Conservation (phyloP, 2,113 vertebrate species). For the Macquaria australasica region DNA sequence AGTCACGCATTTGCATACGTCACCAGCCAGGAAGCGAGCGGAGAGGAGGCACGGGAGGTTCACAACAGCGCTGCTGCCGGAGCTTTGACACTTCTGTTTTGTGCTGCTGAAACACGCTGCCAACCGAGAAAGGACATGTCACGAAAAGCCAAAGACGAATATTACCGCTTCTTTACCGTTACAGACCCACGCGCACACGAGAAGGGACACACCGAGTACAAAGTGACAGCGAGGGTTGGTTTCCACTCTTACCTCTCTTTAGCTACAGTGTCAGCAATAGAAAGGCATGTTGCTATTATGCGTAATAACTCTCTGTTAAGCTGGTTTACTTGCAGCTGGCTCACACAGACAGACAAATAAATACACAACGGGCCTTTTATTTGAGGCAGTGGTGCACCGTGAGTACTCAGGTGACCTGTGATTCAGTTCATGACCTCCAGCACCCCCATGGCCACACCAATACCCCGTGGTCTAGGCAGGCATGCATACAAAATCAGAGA, state of each 20-base stretch:
- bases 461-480: neutral
- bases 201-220: conserved; percentile 94
- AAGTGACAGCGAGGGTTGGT: conserved; percentile 91
- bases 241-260: neutral
- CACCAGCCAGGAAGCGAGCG: conserved; percentile 74
- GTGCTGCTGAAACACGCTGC: neutral
- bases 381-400: neutral
- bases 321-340: neutral
- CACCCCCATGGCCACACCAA: conserved; percentile 54
- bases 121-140: conserved; percentile 81
- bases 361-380: conserved; percentile 47
- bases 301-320: neutral
- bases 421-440: conserved; percentile 32
- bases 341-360: neutral
- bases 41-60: conserved; percentile 26
- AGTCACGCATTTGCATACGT: conserved; percentile 32
- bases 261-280: neutral
- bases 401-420: conserved; percentile 54
- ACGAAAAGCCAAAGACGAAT: conserved; percentile 88
- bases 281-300: neutral
- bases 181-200: conserved; percentile 89
- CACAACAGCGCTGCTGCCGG: conserved; percentile 30
- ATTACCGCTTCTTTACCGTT: conserved; percentile 89
- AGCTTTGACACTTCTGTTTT: neutral
- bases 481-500: conserved; percentile 28